Evolutionary conservation across 2,797 vertebrate genomes (phyloP).

Genomic region (Oreortyx pictus): DNA sequence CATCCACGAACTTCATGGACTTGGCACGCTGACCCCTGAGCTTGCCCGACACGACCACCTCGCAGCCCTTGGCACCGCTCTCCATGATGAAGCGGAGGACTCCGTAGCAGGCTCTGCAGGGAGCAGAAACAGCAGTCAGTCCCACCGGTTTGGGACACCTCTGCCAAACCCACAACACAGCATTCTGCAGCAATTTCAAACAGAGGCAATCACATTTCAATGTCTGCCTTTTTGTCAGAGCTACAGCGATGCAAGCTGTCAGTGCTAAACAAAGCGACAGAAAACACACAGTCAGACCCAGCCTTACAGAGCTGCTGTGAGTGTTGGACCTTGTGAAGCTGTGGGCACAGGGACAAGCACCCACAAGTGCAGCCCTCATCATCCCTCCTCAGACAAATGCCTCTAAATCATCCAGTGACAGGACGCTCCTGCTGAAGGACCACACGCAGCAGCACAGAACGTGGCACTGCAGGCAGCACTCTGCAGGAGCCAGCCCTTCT

Average conservation of each 20-base stretch:
- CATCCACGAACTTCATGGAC: constrained; percentile 99
- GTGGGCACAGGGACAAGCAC: not conserved
- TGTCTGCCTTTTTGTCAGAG: rapidly evolving
- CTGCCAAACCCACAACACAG: rapidly evolving
- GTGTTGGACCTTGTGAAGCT: rapidly evolving
- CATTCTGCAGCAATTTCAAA: rapidly evolving
- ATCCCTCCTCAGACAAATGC: constrained; percentile 98
- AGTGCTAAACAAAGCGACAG: not conserved
- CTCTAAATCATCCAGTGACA: constrained; percentile 86
- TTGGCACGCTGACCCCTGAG: constrained; percentile 96
- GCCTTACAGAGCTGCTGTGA: not conserved
- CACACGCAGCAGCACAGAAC: constrained; percentile 68
- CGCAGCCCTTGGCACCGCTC: constrained; percentile 95
- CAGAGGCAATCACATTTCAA: not conserved
- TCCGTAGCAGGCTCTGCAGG: constrained; percentile 92
- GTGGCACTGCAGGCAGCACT: not conserved
- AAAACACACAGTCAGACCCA: not conserved
- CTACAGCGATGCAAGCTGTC: rapidly evolving
- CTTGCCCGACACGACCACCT: constrained; percentile 97
- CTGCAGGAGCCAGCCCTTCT: constrained; percentile 68
- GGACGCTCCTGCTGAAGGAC: constrained; percentile 66
- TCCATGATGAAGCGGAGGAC: constrained; percentile 99
- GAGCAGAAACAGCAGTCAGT: not conserved
- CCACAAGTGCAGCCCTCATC: not conserved
- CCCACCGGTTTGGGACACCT: not conserved